These are phyloP conservation scores for Callocephalon fimbriatum DNA, from an alignment of 2,113 vertebrate genomes.

Conservation along the genomic window DNA sequence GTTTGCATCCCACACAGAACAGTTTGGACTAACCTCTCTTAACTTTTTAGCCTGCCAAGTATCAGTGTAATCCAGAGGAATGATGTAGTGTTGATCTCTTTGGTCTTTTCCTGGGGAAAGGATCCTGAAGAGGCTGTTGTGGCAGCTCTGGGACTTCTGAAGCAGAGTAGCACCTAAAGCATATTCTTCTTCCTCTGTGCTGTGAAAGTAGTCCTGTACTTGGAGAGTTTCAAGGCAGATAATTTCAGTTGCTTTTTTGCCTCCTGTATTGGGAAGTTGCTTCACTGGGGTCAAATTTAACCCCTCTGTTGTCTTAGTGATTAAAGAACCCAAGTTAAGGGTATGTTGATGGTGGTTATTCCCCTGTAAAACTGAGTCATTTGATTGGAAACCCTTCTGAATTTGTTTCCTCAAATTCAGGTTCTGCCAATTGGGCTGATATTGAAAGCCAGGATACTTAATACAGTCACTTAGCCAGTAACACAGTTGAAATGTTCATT, in stretches of 20 bases:
- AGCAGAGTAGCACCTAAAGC: background rate
- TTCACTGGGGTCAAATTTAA: background rate
- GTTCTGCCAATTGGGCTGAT: background rate
- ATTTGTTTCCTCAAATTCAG: background rate
- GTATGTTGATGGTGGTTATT: background rate
- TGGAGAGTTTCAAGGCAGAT: background rate
- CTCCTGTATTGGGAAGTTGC: background rate
- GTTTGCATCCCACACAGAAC: background rate
- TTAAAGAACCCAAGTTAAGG: background rate
- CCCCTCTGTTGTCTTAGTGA: background rate
- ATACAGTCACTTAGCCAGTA: background rate
- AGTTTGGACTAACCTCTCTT: background rate
- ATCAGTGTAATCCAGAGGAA: background rate
- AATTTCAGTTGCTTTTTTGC: background rate
- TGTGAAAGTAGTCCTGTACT: background rate
- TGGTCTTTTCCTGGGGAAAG: background rate
- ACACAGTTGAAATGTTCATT: background rate
- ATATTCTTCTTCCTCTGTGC: background rate
- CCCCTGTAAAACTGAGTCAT: background rate
- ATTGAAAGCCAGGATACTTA: background rate
- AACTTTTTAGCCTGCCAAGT: background rate
- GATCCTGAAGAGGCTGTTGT: background rate
- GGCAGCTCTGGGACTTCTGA: background rate
- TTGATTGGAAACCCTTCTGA: background rate
- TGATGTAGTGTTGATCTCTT: background rate